These are phyloP conservation scores for Sylvicapra grimmia DNA, from an alignment of 2,113 vertebrate species.

Conservation along the genomic window DNA sequence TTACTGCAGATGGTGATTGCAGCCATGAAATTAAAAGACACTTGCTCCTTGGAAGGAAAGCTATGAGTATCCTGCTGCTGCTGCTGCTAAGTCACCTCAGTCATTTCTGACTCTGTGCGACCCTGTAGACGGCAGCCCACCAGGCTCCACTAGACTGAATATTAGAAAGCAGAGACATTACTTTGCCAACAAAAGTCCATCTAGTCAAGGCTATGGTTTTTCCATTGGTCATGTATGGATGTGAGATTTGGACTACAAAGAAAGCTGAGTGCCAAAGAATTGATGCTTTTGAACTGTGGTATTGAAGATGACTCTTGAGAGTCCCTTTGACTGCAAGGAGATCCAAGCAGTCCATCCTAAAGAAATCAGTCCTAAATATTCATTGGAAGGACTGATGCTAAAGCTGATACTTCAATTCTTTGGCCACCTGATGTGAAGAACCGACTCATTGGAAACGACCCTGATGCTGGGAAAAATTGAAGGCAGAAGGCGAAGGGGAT, in stretches of 20 bases:
- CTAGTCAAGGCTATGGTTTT: not conserved
- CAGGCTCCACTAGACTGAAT: not conserved
- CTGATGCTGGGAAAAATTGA: not conserved
- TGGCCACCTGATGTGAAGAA: not conserved
- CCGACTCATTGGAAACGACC: accelerated
- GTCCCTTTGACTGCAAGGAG: not conserved
- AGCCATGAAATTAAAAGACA: not conserved
- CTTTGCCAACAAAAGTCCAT: not conserved
- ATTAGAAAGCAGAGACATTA: not conserved
- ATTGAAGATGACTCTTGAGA: not conserved
- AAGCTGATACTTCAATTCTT: not conserved
- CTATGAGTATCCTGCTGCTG: not conserved
- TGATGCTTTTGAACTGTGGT: not conserved
- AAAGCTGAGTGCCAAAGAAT: not conserved
- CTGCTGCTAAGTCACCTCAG: too few species aligned
- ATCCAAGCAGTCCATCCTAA: not conserved
- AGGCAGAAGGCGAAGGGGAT: not conserved
- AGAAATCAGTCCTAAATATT: not conserved
- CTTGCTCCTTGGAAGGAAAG: not conserved
- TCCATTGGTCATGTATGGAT: not conserved
- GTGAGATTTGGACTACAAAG: not conserved
- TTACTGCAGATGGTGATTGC: not conserved
- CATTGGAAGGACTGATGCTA: not conserved
- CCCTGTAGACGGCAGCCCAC: too few species aligned
- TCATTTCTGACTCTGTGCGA: too few species aligned